Evolutionary conservation across 53 echinoderm and acorn worm species (phyloP), one percentile per base, ranked within the genome.

Genomic region (Astropecten irregularis): DNA sequence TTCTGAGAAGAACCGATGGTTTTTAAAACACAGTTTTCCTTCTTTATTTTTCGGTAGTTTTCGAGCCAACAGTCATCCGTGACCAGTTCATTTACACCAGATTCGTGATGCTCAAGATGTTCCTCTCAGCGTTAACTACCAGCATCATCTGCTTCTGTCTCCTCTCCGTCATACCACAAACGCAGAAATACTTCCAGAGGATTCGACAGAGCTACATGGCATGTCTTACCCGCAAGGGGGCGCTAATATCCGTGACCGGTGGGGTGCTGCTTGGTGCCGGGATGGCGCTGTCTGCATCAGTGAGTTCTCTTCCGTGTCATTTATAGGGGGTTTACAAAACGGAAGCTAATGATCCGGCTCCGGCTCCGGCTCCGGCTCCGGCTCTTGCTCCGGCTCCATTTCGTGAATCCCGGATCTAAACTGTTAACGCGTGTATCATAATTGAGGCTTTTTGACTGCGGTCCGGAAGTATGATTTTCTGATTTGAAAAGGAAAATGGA

Each of bases 41-140:
- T n/a, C n/a, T n/a, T n/a, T n/a, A n/a, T n/a, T n/a, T n/a, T n/a
- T 37, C 68, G 19, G 28, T 69, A 99, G 99, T 99, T 2, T 99
- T 95, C 53, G 99, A 99, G 63, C 94, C 99, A 18, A 30, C 25
- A 29, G 79, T 86, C 36, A 99, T 99, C 51, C 90, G 94, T 20
- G 85, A 89, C 2, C 99, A 99, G 76, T 90, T 95, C 84, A 57
- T 90, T 7, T 99, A 92, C 67, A 68, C 85, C 18, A 82, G 89
- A 15, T 90, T 92, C 87, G 88, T 92, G 47, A 94, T 99, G 99
- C 38, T 94, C 42, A 99, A 99, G 87, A 95, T 90, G 86, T 99
- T 99, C 47, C 79, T 99, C 9, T 86, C 86, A 1, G 99, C 92
- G 26, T 83, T 97, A 22, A 85, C 90, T 0, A 68, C 94, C 10